Evolutionary conservation across 2,797 vertebrate species (phyloP), one percentile per base, ranked within the genome.

Genomic region (Lagocephalus sceleratus): DNA sequence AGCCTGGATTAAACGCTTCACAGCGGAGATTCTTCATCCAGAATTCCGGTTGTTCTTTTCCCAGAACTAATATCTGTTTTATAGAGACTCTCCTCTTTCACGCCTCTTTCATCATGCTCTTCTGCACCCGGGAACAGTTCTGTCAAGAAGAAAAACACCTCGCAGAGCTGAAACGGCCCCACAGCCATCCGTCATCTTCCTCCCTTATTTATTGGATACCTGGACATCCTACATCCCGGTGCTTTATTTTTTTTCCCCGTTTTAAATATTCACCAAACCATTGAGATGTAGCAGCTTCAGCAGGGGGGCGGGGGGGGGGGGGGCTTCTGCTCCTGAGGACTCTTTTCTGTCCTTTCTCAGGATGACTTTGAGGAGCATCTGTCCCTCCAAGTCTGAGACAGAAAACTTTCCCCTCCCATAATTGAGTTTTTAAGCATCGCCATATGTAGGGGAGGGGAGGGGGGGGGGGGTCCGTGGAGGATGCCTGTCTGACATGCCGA

Each of bases 111-210:
- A 47, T 74, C 51, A 32, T 35, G 35, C 54, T 29, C 46, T 47
- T 64, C 17, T 8, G 22, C 29, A 35, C n/a, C 21, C 63, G 47
- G 62, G 60, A 69, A 63, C 40, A 43, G 40, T 51, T 52, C 54
- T 63, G 55, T 64, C 57, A 71, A 55, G 23, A 62, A 61, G 29
- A 71, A 73, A 60, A 32, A 54, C 60, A 65, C 20, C 57, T 58
- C 62, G 63, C 60, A 2, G 47, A 63, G 42, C 47, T 56, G 62
- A 78, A 79, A 68, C 3, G 19, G 49, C 76, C 67, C 53, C 61
- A 22, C 38, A 52, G 15, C 68, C 44, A 41, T 16, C 53, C 45
- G 63, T 62, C 65, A 54, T 59, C 26, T 44, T 68, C 45, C 60
- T 47, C 54, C 20, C 8, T 46, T 60, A 54, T 39, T 54, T 47